phyloP scores from a whole-genome alignment of 53 echinoderm and acorn worm genomes.

The Hippasteria phrygiana region DNA sequence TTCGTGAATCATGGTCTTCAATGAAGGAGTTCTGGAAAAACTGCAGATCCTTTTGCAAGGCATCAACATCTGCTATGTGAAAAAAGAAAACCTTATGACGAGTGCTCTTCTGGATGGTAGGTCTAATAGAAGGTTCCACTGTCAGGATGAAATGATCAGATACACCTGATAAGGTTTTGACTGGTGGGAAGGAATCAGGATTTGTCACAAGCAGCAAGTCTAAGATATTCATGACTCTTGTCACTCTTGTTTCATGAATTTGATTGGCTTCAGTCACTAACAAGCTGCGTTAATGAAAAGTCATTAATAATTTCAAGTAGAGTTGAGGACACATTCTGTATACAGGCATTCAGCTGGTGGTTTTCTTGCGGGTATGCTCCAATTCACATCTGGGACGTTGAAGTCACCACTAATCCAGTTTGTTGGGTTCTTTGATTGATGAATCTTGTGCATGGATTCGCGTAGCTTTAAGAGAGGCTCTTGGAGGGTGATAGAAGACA shows the following conservation, averaged over 20 bases:
- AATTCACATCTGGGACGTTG: neutral
- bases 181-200: neutral
- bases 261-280: neutral
- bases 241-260: neutral
- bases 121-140: neutral
- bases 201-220: neutral
- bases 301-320: neutral
- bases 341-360: neutral
- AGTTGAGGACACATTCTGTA: neutral
- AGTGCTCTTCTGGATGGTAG: neutral
- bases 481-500: no score
- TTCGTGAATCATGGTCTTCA: neutral
- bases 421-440: neutral
- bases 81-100: neutral
- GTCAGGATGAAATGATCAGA: conserved; percentile 32
- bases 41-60: neutral
- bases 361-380: neutral
- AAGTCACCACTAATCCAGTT: neutral
- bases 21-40: neutral
- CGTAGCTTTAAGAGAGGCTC: neutral
- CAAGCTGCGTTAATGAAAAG: neutral
- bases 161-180: neutral
- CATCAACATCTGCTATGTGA: neutral
- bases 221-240: neutral
- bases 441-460: neutral